phyloP scores from a whole-genome alignment of 2,113 vertebrate genomes.

The Heterochromis multidens region DNA sequence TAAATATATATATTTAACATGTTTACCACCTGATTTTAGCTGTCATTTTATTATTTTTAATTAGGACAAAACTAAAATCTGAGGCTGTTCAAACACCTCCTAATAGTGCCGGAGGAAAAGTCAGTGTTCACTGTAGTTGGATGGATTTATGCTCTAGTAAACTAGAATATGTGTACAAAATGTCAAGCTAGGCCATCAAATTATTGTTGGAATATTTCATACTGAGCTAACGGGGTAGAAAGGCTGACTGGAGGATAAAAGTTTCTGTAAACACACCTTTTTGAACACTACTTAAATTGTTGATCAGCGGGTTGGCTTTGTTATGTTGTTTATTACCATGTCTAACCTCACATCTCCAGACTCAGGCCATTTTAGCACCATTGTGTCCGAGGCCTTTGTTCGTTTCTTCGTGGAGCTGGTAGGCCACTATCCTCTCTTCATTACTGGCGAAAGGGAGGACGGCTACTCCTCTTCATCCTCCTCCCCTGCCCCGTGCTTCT shows the following conservation, averaged over 20 bases:
- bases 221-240: neutral
- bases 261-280: neutral
- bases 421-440: constrained; percentile 87
- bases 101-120: neutral
- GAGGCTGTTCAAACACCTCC: too few species aligned
- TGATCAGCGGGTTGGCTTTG: neutral
- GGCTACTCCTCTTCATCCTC: constrained; percentile 72
- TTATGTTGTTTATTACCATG: neutral
- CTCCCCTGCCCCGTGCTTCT: constrained; percentile 65
- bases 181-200: neutral
- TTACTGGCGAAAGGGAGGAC: constrained; percentile 80
- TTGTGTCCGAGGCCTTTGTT: constrained; percentile 89
- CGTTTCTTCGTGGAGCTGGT: constrained; percentile 84
- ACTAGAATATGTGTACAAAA: neutral
- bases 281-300: neutral
- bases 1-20: too few species aligned
- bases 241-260: rapidly evolving
- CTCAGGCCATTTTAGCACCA: constrained; percentile 72
- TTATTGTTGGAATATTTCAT: neutral
- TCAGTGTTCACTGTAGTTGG: neutral
- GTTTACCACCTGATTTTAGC: neutral
- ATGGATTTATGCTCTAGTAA: neutral
- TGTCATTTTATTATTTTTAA: neutral
- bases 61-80: too few species aligned
- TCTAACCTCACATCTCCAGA: constrained; percentile 32